Base-by-base conservation (phyloP, 2,113 vertebrate genomes). In the Sturnira hondurensis region DNA sequence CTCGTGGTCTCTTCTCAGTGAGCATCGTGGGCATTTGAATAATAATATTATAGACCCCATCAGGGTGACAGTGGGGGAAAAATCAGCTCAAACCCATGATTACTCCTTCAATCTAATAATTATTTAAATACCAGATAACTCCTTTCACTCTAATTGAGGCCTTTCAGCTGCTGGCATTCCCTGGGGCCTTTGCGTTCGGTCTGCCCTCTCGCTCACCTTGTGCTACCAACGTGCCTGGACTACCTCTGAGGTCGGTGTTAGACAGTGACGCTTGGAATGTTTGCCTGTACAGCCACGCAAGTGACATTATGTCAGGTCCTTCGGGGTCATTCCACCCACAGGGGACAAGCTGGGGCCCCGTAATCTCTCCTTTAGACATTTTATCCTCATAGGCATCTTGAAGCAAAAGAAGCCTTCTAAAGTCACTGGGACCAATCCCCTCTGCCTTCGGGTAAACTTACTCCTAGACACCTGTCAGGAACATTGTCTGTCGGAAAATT, bases 111-210 rank as follows among this genome's bases (percentile, higher is more conserved):
- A 98, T 98, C 98, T 97, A 98, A 98, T 99, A 98, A 98, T 99
- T 98, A 98, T 98, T 99, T 99, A 98, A 99, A 98, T 98, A 98
- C 97, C 97, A 98, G 98, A 99, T 99, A 98, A 99, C 98, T 98
- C 97, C 98, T 98, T 98, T 97, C 97, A 98, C 92, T 98, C 97
- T 99, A 98, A 99, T 99, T 98, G 99, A 98, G 98, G 98, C 98
- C 98, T 98, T 98, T 98, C 98, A 97, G 98, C 98, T 98, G 97
- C 92, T 63, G 84, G 96, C 91, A 74, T 98, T 97, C 92, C 95
- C 97, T 73, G 54, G 97, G 98, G 97, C 97, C 96, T 96, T 92
- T 96, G 97, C 43, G 47, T 96, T 95, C 95, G 80, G 47, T 96
- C 95, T 94, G 86, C 98, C 97, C 97, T 97, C 95, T 83, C 70